Conservation (phyloP, 2,797 vertebrate genomes). For the Coracias cyanogaster region DNA sequence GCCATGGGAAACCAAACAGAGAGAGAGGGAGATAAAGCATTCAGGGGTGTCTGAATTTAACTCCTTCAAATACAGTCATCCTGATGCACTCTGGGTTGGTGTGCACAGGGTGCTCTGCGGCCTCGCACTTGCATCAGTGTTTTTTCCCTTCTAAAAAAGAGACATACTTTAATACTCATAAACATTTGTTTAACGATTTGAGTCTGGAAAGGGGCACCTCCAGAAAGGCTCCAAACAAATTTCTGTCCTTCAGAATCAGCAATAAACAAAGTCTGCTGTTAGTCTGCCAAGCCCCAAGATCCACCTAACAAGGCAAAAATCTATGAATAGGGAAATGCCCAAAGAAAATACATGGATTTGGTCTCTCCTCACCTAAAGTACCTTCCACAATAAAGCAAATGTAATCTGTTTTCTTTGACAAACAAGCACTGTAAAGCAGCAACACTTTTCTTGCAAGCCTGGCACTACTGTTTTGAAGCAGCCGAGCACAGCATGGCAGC, state of each 20-base stretch:
- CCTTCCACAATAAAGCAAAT: neutral
- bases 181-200: slow-evolving; percentile 12
- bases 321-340: neutral
- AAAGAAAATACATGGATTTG: slow-evolving; percentile 12
- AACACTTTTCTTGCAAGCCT: neutral
- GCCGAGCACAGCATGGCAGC: neutral
- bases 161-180: neutral
- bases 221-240: neutral
- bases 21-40: slow-evolving; percentile 45
- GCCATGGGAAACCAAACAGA: slow-evolving; percentile 55
- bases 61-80: neutral
- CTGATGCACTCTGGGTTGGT: neutral
- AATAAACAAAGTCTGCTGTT: slow-evolving; percentile 19
- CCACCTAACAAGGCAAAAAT: slow-evolving; percentile 26
- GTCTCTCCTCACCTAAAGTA: neutral
- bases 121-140: neutral
- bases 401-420: neutral
- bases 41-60: slow-evolving; percentile 42
- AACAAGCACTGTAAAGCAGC: neutral
- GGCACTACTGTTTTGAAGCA: neutral
- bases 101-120: neutral
- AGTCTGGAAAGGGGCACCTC: slow-evolving; percentile 12
- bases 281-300: neutral
- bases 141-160: neutral
- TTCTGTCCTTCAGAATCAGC: neutral